Conservation (phyloP, 2,888 invertebrate genomes). For the Cephus pulcher region DNA sequence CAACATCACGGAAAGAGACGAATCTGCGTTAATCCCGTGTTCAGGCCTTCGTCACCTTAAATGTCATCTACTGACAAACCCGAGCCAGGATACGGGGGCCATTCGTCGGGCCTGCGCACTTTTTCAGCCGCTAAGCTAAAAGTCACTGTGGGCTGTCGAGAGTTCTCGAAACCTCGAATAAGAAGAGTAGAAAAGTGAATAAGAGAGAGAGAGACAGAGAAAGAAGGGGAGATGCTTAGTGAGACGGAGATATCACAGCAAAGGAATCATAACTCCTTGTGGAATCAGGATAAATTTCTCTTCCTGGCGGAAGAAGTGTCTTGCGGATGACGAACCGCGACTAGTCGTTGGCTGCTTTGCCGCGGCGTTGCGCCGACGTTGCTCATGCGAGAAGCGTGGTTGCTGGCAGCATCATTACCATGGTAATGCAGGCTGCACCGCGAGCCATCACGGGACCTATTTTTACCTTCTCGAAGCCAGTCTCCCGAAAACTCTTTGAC, state of each 20-base stretch:
- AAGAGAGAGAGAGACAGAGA: neutral
- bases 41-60: no score
- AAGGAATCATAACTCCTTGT: constrained; percentile 30
- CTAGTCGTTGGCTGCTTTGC: no score
- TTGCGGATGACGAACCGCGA: neutral
- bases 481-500: constrained; percentile 20
- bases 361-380: neutral
- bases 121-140: no score
- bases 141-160: no score
- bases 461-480: constrained; percentile 27
- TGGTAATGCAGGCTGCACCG: neutral
- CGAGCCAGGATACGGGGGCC: no score
- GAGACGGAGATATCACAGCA: no score
- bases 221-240: neutral
- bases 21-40: no score
- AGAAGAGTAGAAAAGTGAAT: neutral
- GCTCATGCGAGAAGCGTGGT: neutral
- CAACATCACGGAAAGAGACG: no score
- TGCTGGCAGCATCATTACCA: neutral
- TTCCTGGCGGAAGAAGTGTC: constrained; percentile 29
- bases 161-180: no score
- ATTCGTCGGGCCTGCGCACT: no score
- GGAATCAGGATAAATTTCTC: constrained; percentile 22
- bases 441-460: constrained; percentile 21
- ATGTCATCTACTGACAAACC: no score